phyloP scores from a whole-genome alignment of 2,797 vertebrate genomes.

The Lophius americanus region DNA sequence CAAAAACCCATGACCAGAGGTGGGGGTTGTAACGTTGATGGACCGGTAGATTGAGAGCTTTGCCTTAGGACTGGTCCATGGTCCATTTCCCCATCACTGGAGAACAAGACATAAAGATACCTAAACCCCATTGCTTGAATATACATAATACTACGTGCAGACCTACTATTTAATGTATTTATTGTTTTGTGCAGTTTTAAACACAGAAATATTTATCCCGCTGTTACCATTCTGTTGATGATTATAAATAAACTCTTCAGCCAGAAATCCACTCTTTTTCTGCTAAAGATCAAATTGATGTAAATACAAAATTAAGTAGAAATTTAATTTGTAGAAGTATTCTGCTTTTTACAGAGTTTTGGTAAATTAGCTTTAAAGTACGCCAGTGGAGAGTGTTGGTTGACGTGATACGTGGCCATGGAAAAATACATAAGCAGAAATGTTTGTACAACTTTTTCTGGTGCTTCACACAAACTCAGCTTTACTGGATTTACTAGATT shows the following conservation, averaged over 20 bases:
- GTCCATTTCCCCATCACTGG: too few relatives aligned
- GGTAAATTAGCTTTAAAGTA: conserved; percentile 41
- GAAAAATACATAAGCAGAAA: conserved; percentile 32
- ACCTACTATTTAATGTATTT: background rate
- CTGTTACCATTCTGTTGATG: background rate
- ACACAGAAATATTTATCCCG: background rate
- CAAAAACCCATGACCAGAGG: too few relatives aligned
- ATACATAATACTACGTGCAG: background rate
- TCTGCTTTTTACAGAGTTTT: conserved; percentile 42
- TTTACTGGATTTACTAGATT: conserved; percentile 30
- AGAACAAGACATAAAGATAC: too few relatives aligned
- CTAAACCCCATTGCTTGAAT: too few relatives aligned
- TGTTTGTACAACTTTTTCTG: conserved; percentile 42
- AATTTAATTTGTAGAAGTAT: conserved; percentile 55
- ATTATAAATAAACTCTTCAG: background rate
- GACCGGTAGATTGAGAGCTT: too few relatives aligned
- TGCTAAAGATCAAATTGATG: background rate
- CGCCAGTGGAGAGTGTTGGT: conserved; percentile 1
- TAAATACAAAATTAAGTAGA: conserved; percentile 4
- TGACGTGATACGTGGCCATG: conserved; percentile 42
- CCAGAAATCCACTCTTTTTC: background rate
- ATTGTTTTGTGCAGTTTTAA: too few relatives aligned
- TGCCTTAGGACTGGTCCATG: too few relatives aligned
- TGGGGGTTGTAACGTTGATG: too few relatives aligned
- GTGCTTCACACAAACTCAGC: conserved; percentile 52